A percentile compares a stretch with the other conserved stretches of the same genome.
These are phyloP conservation scores for Tachina fera DNA, from an alignment of 2,888 invertebrate species.

Conservation along the genomic window DNA sequence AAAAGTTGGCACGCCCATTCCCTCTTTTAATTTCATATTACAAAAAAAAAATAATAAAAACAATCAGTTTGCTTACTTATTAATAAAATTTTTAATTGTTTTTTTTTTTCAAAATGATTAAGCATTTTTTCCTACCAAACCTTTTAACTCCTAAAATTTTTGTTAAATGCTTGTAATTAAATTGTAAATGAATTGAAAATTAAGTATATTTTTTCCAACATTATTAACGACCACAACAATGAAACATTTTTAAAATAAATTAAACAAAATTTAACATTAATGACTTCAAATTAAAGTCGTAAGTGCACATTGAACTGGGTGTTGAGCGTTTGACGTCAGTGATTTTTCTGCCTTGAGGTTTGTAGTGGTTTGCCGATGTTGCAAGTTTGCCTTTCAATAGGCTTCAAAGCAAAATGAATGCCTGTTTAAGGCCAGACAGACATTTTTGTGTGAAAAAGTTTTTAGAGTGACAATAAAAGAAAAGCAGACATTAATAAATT, in stretches of 20 bases:
- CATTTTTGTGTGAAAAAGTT: slow-evolving; percentile 33
- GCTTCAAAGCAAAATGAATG: slow-evolving; percentile 6
- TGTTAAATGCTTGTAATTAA: slow-evolving; percentile 51
- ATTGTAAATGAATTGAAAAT: slow-evolving; percentile 47
- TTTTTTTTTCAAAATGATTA: not conserved
- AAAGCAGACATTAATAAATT: slow-evolving; percentile 3
- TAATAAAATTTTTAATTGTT: not conserved
- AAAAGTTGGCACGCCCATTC: too few species aligned
- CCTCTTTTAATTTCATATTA: too few species aligned
- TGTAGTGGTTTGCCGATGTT: slow-evolving; percentile 5
- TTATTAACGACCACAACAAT: slow-evolving; percentile 10
- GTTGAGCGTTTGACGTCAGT: slow-evolving; percentile 10
- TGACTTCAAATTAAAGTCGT: slow-evolving; percentile 36
- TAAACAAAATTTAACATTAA: slow-evolving; percentile 44
- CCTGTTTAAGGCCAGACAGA: not conserved
- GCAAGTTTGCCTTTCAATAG: slow-evolving; percentile 20
- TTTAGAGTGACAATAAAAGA: slow-evolving; percentile 18
- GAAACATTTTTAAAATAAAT: slow-evolving; percentile 37
- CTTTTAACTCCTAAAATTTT: slow-evolving; percentile 12
- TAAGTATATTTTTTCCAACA: slow-evolving; percentile 21
- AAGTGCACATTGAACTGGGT: slow-evolving; percentile 23
- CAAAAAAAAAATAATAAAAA: too few species aligned
- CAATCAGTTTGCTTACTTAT: too few species aligned
- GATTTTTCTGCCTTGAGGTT: not conserved
- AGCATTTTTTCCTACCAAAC: not conserved